Percentiles rank a stretch among this genome's conserved stretches.
These are phyloP conservation scores for Microctenopoma stevenorrisi DNA, from an alignment of 2,797 vertebrate species.

Conservation along the genomic window DNA sequence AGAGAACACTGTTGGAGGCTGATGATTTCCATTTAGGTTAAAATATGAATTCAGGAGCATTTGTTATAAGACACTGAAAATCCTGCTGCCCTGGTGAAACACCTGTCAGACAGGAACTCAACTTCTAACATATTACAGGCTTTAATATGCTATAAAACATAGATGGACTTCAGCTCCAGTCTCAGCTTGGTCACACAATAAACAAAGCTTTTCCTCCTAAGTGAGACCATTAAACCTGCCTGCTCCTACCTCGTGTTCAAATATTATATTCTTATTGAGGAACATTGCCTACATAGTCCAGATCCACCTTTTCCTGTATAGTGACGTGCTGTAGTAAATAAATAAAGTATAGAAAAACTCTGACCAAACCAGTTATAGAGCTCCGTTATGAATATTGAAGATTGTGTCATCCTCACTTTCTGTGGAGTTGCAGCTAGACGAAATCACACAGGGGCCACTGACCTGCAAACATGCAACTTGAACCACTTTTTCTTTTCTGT, in stretches of 20 bases:
- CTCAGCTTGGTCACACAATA: background rate
- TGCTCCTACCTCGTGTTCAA: background rate
- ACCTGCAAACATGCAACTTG: slow-evolving; percentile 64
- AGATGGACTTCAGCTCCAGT: background rate
- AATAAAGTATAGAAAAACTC: background rate
- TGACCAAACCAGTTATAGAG: background rate
- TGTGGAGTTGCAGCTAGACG: slow-evolving; percentile 26
- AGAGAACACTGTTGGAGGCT: background rate
- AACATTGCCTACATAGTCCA: background rate
- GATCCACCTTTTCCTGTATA: background rate
- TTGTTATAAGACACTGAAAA: background rate
- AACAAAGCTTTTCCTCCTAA: background rate
- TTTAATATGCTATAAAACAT: background rate
- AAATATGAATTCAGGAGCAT: background rate
- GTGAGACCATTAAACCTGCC: slow-evolving; percentile 1
- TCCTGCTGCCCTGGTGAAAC: background rate
- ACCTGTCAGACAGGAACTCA: background rate
- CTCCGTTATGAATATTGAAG: slow-evolving; percentile 37
- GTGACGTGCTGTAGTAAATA: background rate
- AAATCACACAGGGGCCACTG: slow-evolving; percentile 64
- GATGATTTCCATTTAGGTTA: background rate
- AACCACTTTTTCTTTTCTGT: slow-evolving; percentile 50
- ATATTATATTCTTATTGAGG: no score
- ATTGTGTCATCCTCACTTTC: slow-evolving; percentile 31
- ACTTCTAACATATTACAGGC: background rate